Percentiles rank a stretch among this genome's conserved stretches.
phyloP scores from a whole-genome alignment of 1,140 invertebrate genomes.

The Cydia amplana region DNA sequence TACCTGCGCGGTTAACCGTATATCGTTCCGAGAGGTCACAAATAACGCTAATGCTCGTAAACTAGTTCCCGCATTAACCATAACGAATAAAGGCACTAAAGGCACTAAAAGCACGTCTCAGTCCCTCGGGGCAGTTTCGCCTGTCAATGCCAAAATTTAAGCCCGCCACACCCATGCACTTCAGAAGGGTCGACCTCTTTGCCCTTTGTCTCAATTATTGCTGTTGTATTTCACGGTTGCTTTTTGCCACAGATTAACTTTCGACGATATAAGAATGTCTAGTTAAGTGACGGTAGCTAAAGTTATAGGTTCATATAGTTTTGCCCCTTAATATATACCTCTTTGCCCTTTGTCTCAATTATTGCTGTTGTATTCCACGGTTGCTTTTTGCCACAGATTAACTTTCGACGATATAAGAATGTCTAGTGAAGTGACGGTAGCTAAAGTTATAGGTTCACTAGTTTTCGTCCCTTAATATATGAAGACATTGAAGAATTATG shows the following conservation, averaged over 20 bases:
- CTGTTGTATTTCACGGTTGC: constrained; percentile 50
- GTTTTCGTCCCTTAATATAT: no score
- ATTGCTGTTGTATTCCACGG: constrained; percentile 46
- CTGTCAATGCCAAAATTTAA: constrained; percentile 79
- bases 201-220: constrained; percentile 74
- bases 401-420: constrained; percentile 15
- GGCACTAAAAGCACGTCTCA: constrained; percentile 66
- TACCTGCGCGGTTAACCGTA: constrained; percentile 29
- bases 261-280: neutral
- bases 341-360: no score
- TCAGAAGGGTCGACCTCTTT: constrained; percentile 65
- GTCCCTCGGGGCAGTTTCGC: constrained; percentile 74
- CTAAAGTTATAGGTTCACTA: neutral
- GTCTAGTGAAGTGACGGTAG: neutral
- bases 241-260: constrained; percentile 48
- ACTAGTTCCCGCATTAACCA: constrained; percentile 75
- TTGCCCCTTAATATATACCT: no score
- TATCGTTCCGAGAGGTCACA: constrained; percentile 54
- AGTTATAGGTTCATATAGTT: constrained; percentile 1
- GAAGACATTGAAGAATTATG: no score
- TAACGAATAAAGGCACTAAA: constrained; percentile 73
- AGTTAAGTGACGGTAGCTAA: neutral
- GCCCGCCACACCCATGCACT: constrained; percentile 74
- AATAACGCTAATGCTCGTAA: constrained; percentile 73
- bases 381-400: constrained; percentile 51